Conservation (phyloP, 1,140 invertebrate genomes). For the Chironomus tepperi region DNA sequence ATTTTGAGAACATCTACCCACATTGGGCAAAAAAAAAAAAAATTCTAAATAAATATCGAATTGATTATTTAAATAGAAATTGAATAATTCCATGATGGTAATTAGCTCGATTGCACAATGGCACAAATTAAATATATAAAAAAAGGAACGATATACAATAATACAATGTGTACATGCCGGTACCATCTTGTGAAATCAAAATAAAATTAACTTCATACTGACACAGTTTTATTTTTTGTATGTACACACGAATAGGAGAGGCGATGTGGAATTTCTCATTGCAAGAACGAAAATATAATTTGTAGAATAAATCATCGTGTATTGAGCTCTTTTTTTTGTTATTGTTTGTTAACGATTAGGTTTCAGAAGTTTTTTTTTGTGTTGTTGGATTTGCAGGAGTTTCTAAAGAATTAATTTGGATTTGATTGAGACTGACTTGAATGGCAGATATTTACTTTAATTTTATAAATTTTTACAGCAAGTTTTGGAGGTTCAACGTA, state of each 20-base stretch:
- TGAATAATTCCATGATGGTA: neutral
- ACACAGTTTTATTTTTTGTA: neutral
- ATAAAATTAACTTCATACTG: neutral
- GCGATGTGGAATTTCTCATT: neutral
- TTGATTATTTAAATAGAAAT: slow-evolving; percentile 8
- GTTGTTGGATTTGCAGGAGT: too few species aligned
- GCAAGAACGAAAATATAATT: neutral
- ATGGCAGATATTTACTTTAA: too few species aligned
- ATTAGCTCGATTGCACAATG: neutral
- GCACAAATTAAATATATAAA: neutral
- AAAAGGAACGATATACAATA: neutral
- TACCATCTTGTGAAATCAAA: neutral
- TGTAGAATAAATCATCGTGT: too few species aligned
- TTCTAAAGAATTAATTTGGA: too few species aligned
- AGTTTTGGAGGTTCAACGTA: too few species aligned
- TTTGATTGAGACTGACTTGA: too few species aligned
- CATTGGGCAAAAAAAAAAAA: too few species aligned
- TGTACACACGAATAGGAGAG: neutral
- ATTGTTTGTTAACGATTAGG: too few species aligned
- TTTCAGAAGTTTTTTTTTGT: too few species aligned
- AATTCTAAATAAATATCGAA: neutral
- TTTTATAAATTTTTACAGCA: too few species aligned
- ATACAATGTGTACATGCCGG: neutral
- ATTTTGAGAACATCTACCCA: too few species aligned
- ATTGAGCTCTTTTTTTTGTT: too few species aligned